Evolutionary conservation across 2,797 vertebrate genomes (phyloP), one percentile per base, ranked within the genome.

Genomic region (Gymnodraco acuticeps): DNA sequence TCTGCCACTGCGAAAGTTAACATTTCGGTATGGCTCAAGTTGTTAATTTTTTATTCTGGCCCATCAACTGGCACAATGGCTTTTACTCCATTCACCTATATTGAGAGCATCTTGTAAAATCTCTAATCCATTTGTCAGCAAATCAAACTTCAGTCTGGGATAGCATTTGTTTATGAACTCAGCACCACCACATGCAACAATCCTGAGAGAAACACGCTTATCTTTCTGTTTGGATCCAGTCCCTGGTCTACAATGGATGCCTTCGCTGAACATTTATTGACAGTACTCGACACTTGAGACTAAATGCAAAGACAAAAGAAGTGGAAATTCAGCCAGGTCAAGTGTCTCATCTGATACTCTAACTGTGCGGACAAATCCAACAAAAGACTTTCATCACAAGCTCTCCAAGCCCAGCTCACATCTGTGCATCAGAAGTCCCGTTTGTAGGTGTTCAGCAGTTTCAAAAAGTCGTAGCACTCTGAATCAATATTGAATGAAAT

Each of bases 241-340:
- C 13, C 45, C 6, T 16, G 64, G 5, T 48, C 11, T 33, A 10
- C 5, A 3, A 42, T 52, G n/a, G 31, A 27, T 38, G 31, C 11
- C 13, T 64, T 50, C 10, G 23, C 13, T 17, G 16, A 52, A 52
- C 14, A 54, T 10, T 20, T 5, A n/a, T 67, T 41, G 38, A 17
- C 33, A 38, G 33, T 38, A 38, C 50, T 41, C 2, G 3, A 59
- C 66, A 80, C 7, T 64, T 38, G 45, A 59, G 33, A 64, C 42
- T 46, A 51, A 64, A 56, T 33, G 38, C 27, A 60, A 38, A 38
- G 0, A 38, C 33, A 38, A 38, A 38, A 38, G 33, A 38, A 38
- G 33, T 38, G 33, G 33, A 38, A 7, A 38, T 9, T 38, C 33
- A 7, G 33, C 33, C 33, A 38, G 33, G 8, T 38, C 33, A 38